Evolutionary conservation across 2,888 invertebrate genomes (phyloP), one percentile per base, ranked within the genome.

Genomic region (Dichetophora obliterata): DNA sequence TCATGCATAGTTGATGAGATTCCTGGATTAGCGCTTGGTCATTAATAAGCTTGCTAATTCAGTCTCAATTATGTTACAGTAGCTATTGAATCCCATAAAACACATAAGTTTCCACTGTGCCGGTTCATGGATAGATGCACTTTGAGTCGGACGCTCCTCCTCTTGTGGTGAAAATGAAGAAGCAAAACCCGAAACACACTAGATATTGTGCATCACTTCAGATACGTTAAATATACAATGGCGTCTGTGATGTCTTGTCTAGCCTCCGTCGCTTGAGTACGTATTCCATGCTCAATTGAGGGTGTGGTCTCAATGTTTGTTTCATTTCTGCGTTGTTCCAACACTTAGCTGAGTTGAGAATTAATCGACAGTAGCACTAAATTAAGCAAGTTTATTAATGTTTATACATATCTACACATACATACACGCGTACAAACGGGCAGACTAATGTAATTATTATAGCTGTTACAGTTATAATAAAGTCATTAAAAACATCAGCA

Each of bases 381-480:
- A 74, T 74, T 43, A 74, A 74, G n/a, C 34, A 19, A 74, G 74
- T 74, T 74, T 74, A 74, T 74, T 74, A 74, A 66, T 73, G 65
- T 65, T 65, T 74, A 66, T 34, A 74, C 34, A 3, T 31, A 31
- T 31, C 3, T 34, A 74, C 9, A 19, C 57, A 75, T 14, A 43
- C 43, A 14, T 43, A 43, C 43, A 43, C 14, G 1, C 43, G 14
- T 14, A 43, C 43, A 11, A 43, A 43, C 11, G 14, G 11, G 14
- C 43, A 43, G 43, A 82, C 80, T 82, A 81, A 82, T 79, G 80
- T 79, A 82, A 82, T 81, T 81, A 82, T 82, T 81, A 80, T 80
- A 81, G 80, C 76, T 73, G 52, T 79, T 81, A 79, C 78, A 75
- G 79, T 80, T 77, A 80, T 81, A 82, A 81, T 80, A 78, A 80